phyloP scores from a whole-genome alignment of 2,113 vertebrate species.

The Bambusicola thoracicus region DNA sequence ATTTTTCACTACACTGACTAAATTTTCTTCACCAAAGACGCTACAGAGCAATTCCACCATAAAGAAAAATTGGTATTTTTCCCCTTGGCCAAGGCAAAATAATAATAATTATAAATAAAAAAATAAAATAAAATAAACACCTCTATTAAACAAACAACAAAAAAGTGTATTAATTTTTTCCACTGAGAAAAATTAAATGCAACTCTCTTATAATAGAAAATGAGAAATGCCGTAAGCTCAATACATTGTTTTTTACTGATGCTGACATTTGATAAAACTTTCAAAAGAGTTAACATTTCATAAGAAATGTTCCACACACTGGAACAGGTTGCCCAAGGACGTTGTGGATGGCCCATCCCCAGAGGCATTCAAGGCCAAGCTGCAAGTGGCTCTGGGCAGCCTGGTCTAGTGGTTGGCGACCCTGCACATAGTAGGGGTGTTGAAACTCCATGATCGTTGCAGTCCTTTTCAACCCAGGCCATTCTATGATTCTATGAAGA shows the following conservation, averaged over 20 bases:
- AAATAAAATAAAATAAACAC: not conserved
- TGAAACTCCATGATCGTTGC: too few species aligned
- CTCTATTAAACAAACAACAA: not conserved
- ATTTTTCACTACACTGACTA: not conserved
- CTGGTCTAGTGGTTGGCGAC: too few species aligned
- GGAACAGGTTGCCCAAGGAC: too few species aligned
- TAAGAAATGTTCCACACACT: too few species aligned
- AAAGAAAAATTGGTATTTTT: not conserved
- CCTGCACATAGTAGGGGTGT: too few species aligned
- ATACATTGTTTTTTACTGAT: not conserved
- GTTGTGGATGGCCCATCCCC: too few species aligned
- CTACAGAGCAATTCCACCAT: not conserved
- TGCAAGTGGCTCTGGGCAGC: too few species aligned
- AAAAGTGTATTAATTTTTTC: not conserved
- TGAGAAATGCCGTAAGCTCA: not conserved
- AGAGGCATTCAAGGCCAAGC: too few species aligned
- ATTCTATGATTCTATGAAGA: too few species aligned
- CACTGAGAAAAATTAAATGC: not conserved
- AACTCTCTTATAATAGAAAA: not conserved
- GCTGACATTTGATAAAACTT: not conserved
- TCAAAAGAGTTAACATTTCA: not conserved
- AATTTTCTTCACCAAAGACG: not conserved
- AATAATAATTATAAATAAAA: not conserved
- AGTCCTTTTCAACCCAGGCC: too few species aligned
- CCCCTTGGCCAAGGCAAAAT: not conserved